Evolutionary conservation across 2,113 vertebrate genomes (phyloP).

Genomic region (Centropus unirufus): DNA sequence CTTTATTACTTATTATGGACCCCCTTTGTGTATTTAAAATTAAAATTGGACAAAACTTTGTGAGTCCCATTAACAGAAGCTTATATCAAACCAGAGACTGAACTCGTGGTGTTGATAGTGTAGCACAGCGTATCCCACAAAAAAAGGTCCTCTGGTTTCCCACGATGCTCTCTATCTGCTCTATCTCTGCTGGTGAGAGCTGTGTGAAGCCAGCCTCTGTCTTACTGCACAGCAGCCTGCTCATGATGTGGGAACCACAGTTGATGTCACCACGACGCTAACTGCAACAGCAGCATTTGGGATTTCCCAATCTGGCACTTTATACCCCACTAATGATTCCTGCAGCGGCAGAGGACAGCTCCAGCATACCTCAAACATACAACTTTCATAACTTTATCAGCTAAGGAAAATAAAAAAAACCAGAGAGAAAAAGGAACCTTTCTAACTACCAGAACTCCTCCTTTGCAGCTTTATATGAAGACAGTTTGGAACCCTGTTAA

Average conservation of each 20-base stretch:
- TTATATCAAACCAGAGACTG: background rate
- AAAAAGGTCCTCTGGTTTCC: background rate
- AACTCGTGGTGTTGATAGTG: background rate
- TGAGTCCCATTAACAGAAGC: no score
- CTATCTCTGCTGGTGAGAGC: background rate
- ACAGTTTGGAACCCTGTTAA: background rate
- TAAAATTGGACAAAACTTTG: background rate
- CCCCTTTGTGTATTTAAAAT: background rate
- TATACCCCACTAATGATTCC: background rate
- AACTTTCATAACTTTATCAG: background rate
- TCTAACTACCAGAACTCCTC: background rate
- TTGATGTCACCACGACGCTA: fast-evolving
- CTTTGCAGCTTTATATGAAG: background rate
- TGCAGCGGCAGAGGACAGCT: background rate
- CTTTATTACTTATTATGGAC: background rate
- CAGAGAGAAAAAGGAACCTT: background rate
- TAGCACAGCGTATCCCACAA: background rate
- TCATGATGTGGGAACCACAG: fast-evolving
- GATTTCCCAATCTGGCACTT: background rate
- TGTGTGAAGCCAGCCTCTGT: background rate
- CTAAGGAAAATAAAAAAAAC: background rate
- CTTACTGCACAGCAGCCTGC: background rate
- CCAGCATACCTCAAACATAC: background rate
- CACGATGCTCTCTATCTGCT: background rate
- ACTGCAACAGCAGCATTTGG: background rate